Conservation (phyloP, 2,797 vertebrate genomes). For the Artibeus lituratus region DNA sequence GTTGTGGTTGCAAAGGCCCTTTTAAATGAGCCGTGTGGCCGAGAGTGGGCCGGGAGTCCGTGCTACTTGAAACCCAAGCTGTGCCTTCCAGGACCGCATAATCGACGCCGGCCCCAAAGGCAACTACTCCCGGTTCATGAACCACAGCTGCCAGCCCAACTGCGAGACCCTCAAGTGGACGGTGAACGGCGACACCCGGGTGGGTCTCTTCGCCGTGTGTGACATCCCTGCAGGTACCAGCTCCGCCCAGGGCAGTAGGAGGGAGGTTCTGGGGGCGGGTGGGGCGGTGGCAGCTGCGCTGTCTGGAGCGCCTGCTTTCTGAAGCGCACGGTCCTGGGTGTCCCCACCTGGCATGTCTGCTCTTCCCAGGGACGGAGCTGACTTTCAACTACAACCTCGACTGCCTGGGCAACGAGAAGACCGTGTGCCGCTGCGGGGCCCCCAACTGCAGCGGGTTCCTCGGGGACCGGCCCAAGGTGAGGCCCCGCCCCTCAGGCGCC, state of each 20-base stretch:
- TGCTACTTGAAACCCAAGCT: background rate
- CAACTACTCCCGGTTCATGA: constrained; percentile 99
- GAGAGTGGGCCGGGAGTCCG: accelerated
- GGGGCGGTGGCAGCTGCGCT: background rate
- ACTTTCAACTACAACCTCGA: constrained; percentile 99
- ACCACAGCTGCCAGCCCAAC: constrained; percentile 99
- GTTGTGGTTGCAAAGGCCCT: accelerated
- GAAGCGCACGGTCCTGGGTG: background rate
- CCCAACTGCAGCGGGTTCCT: constrained; percentile 99
- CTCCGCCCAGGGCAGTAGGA: too few species aligned
- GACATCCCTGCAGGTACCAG: constrained; percentile 92
- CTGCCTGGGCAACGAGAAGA: constrained; percentile 98
- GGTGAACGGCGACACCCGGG: constrained; percentile 96
- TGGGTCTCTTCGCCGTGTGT: constrained; percentile 95
- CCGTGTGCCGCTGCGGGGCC: constrained; percentile 94
- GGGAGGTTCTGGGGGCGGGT: accelerated
- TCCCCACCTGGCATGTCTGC: background rate
- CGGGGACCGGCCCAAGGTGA: constrained; percentile 96
- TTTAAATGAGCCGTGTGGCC: background rate
- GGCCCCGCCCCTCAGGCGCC: accelerated
- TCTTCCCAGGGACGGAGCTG: constrained; percentile 90
- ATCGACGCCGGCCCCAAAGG: constrained; percentile 98
- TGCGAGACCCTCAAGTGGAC: constrained; percentile 99
- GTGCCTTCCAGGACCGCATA: constrained; percentile 90
- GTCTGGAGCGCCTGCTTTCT: accelerated